A percentile compares a stretch with the other conserved stretches of the same genome.
phyloP scores from a whole-genome alignment of 2,797 vertebrate genomes.

The Oceanodroma leucorhoa region DNA sequence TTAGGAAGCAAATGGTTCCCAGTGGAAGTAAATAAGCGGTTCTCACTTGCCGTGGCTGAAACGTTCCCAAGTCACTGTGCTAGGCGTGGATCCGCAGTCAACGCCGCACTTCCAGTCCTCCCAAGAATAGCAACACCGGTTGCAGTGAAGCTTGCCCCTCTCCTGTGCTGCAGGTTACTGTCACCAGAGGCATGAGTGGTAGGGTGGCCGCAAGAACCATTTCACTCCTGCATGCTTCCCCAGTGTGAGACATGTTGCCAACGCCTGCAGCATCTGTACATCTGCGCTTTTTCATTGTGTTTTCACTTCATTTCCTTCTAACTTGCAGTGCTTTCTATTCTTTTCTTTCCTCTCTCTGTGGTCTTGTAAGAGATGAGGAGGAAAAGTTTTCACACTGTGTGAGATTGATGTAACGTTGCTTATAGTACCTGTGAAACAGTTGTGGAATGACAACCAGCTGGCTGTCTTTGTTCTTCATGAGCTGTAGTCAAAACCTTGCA shows the following conservation, averaged over 20 bases:
- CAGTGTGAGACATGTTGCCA: not conserved
- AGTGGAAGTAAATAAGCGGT: not conserved
- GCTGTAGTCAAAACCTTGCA: not conserved
- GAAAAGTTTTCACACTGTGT: not conserved
- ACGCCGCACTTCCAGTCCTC: not conserved
- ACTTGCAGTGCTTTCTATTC: not conserved
- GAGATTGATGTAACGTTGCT: not conserved
- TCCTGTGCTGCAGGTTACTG: not conserved
- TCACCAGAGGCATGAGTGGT: not conserved
- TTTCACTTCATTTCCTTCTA: not conserved
- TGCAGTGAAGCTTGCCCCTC: not conserved
- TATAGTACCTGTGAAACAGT: not conserved
- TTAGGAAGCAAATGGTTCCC: not conserved
- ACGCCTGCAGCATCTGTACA: not conserved
- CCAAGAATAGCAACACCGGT: conserved; percentile 31
- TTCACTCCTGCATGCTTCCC: not conserved
- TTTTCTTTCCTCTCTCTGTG: conserved; percentile 4
- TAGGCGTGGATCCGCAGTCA: not conserved
- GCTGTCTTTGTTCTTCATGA: not conserved
- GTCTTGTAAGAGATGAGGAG: conserved; percentile 6
- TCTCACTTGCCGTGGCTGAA: not conserved
- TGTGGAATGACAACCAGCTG: not conserved
- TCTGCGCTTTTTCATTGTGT: not conserved
- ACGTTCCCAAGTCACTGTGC: not conserved
- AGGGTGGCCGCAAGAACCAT: not conserved